Evolutionary conservation across 92 coral and sea anemone species (phyloP).

Genomic region (Actinernus sp.): DNA sequence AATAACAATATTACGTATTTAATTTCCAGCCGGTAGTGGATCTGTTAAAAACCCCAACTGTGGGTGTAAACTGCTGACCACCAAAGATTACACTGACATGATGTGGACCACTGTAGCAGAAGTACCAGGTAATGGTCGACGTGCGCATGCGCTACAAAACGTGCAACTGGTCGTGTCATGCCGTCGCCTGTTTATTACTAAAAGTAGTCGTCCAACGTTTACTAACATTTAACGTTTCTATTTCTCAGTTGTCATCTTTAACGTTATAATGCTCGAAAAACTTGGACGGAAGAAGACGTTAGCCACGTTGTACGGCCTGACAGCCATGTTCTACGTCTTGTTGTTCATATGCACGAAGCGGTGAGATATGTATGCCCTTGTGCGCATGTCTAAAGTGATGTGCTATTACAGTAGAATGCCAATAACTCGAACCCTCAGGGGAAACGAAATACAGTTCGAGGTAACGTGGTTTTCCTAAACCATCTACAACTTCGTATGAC

Average conservation of each 20-base stretch:
- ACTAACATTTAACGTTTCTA: background rate
- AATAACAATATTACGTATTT: too few species aligned
- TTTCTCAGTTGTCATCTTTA: constrained; percentile 39
- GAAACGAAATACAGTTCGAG: too few species aligned
- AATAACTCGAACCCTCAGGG: too few species aligned
- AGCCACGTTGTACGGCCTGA: constrained; percentile 43
- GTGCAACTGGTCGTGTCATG: too few species aligned
- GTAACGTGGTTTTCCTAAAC: too few species aligned
- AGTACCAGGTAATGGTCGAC: constrained; percentile 95
- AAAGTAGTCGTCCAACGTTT: too few species aligned
- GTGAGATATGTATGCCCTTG: too few species aligned
- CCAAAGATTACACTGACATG: constrained; percentile 86
- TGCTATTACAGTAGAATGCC: too few species aligned
- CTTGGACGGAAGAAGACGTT: constrained; percentile 63
- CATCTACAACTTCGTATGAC: too few species aligned
- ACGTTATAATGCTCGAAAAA: constrained; percentile 46
- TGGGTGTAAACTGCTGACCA: constrained; percentile 85
- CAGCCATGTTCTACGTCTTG: constrained; percentile 44
- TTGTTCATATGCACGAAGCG: constrained; percentile 64
- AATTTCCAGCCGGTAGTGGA: constrained; percentile 58
- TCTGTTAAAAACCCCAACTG: constrained; percentile 74
- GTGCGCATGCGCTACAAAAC: too few species aligned
- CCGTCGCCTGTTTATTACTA: too few species aligned
- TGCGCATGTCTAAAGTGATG: too few species aligned
- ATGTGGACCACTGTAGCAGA: constrained; percentile 97